These are phyloP conservation scores for Brachionus sp. DNA, from an alignment of 1,140 invertebrate species.

Conservation along the genomic window DNA sequence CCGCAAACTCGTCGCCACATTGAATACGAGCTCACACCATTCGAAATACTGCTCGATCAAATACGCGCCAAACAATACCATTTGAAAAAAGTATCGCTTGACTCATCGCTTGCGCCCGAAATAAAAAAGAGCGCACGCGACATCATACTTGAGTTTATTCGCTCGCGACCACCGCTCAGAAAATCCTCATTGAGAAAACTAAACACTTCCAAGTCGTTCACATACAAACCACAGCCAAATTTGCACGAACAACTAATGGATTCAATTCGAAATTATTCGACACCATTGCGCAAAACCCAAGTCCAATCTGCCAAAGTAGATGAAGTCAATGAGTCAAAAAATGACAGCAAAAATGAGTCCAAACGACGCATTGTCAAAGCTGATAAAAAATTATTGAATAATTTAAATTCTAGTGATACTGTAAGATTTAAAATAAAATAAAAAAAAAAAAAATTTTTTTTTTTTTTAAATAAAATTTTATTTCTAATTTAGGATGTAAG, in stretches of 20 bases:
- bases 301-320: background rate
- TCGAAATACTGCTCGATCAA: conserved; percentile 93
- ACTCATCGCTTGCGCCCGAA: conserved; percentile 74
- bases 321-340: background rate
- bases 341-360: conserved; percentile 51
- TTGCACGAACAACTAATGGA: conserved; percentile 68
- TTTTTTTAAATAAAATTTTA: background rate
- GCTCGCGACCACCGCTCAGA: conserved; percentile 83
- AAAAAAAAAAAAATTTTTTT: background rate
- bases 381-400: conserved; percentile 23
- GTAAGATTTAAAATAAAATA: background rate
- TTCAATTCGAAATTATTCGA: conserved; percentile 73
- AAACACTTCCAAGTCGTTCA: conserved; percentile 65
- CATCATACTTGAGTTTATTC: conserved; percentile 90
- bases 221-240: background rate
- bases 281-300: conserved; percentile 27
- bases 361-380: conserved; percentile 20
- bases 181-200: conserved; percentile 55
- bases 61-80: conserved; percentile 82
- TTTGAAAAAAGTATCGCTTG: conserved; percentile 65
- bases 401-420: conserved; percentile 24
- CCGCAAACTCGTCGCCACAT: conserved; percentile 62
- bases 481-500: conserved; percentile 10
- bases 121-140: conserved; percentile 89
- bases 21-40: conserved; percentile 91